Evolutionary conservation across 2,888 invertebrate species (phyloP).

Genomic region (Eupithecia inturbata): DNA sequence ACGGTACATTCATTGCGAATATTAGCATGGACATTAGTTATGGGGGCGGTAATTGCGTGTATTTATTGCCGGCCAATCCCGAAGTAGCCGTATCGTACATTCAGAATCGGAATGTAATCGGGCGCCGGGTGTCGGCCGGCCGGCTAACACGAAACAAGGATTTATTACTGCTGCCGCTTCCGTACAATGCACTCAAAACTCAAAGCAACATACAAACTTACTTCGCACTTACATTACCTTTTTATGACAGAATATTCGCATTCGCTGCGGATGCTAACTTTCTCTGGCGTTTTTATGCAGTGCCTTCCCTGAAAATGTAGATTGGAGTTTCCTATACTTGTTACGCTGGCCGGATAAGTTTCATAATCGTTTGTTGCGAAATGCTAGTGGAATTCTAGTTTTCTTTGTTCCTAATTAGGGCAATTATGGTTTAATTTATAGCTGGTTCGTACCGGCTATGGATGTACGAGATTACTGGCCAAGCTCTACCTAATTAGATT

Average conservation of each 20-base stretch:
- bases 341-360: constrained; percentile 36
- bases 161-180: constrained; percentile 59
- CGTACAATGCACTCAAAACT: constrained; percentile 60
- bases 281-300: constrained; percentile 39
- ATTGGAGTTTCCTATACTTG: constrained; percentile 42
- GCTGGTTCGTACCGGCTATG: constrained; percentile 21
- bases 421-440: constrained; percentile 30
- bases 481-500: constrained; percentile 18
- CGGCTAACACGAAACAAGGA: constrained; percentile 56
- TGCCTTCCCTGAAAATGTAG: constrained; percentile 38
- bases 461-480: constrained; percentile 21
- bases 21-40: constrained; percentile 44
- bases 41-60: constrained; percentile 54
- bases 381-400: constrained; percentile 35
- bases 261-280: constrained; percentile 37
- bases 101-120: constrained; percentile 60
- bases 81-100: constrained; percentile 47
- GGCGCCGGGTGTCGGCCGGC: constrained; percentile 50
- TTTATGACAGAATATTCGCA: constrained; percentile 48
- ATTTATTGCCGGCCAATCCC: constrained; percentile 49
- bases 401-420: constrained; percentile 35
- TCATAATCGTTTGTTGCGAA: constrained; percentile 39
- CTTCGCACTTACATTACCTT: constrained; percentile 51
- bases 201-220: constrained; percentile 55
- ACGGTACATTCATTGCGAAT: constrained; percentile 33